Conservation (phyloP, 2,888 invertebrate species). For the Lithophane leautieri region DNA sequence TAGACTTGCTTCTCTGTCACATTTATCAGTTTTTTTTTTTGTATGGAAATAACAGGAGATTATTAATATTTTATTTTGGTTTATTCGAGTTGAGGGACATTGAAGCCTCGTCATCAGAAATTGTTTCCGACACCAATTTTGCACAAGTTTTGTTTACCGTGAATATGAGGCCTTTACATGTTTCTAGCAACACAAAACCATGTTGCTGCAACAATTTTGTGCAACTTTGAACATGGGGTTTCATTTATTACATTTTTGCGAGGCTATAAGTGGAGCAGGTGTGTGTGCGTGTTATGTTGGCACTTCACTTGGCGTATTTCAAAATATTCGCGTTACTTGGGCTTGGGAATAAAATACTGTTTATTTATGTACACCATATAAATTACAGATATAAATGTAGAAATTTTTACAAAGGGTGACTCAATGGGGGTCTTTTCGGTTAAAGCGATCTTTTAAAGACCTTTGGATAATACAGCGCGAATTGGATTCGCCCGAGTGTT, state of each 20-base stretch:
- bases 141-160: neutral
- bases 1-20: neutral
- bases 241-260: neutral
- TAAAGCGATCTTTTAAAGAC: neutral
- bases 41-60: neutral
- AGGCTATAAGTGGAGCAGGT: slow-evolving; percentile 3
- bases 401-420: neutral
- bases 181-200: neutral
- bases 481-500: neutral
- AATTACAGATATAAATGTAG: neutral
- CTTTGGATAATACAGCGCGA: neutral
- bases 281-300: slow-evolving; percentile 3
- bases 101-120: neutral
- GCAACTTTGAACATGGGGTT: neutral
- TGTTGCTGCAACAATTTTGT: neutral
- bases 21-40: neutral
- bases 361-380: neutral
- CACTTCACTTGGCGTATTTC: slow-evolving; percentile 6
- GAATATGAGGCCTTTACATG: neutral
- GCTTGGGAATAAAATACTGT: neutral
- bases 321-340: slow-evolving; percentile 17
- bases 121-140: neutral
- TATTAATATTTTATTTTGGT: neutral
- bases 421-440: neutral
- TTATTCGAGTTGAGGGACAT: neutral